These are phyloP conservation scores for Macrocentrus cingulum DNA, from an alignment of 1,140 invertebrate genomes.

Conservation along the genomic window DNA sequence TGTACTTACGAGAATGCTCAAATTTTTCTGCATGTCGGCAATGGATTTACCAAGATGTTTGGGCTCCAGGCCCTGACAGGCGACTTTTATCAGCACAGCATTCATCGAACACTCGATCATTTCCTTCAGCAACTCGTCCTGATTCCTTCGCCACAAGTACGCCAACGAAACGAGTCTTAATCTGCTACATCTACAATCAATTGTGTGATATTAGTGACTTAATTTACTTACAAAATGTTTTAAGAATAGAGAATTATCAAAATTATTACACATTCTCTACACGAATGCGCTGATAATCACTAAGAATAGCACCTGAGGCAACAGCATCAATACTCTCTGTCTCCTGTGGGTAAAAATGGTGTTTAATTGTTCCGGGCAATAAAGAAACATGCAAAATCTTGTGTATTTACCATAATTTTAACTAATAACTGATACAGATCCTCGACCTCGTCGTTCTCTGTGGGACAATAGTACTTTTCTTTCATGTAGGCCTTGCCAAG, in stretches of 20 bases:
- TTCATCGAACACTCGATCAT: conserved; percentile 93
- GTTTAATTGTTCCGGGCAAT: conserved; percentile 4
- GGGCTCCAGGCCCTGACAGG: conserved; percentile 85
- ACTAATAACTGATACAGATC: conserved; percentile 87
- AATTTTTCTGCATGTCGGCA: conserved; percentile 80
- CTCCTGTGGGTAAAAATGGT: conserved; percentile 62
- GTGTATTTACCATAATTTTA: conserved; percentile 74
- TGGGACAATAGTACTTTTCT: conserved; percentile 82
- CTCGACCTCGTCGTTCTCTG: conserved; percentile 96
- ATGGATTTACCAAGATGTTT: conserved; percentile 88
- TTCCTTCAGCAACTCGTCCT: conserved; percentile 91
- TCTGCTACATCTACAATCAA: conserved; percentile 75
- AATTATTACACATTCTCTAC: conserved; percentile 95
- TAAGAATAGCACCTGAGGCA: conserved; percentile 94
- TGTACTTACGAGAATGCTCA: conserved; percentile 75
- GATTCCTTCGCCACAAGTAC: conserved; percentile 93
- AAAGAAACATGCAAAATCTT: background rate
- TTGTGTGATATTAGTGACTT: conserved; percentile 2
- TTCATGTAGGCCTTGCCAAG: conserved; percentile 77
- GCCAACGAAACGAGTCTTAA: conserved; percentile 86
- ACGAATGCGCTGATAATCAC: conserved; percentile 94
- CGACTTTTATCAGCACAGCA: conserved; percentile 96
- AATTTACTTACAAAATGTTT: no score
- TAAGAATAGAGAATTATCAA: no score
- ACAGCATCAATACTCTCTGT: conserved; percentile 86